These are phyloP conservation scores for Ditylenchus weischeri DNA, from an alignment of 2,888 invertebrate species.

Conservation along the genomic window DNA sequence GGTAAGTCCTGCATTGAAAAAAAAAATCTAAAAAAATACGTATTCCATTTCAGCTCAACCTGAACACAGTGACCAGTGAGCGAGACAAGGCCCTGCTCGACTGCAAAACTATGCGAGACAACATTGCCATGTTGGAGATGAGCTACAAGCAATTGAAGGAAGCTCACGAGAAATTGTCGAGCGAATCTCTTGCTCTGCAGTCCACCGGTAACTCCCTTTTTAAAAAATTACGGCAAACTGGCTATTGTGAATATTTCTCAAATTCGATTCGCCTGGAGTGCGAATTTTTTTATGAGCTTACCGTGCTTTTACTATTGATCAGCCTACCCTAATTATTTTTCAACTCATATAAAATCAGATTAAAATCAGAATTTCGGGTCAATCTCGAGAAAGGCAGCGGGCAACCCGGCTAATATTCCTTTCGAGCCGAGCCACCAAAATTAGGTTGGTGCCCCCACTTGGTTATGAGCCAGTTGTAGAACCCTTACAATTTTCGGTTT, in stretches of 20 bases:
- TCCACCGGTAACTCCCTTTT: slow-evolving; percentile 1
- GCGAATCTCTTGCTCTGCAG: slow-evolving; percentile 17
- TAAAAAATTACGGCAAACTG: neutral
- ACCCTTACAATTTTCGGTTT: no score
- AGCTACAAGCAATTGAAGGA: slow-evolving; percentile 17
- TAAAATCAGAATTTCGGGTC: no score
- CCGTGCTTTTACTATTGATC: no score
- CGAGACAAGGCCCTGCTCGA: slow-evolving; percentile 23
- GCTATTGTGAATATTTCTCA: neutral
- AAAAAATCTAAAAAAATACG: neutral
- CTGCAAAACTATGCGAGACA: slow-evolving; percentile 18
- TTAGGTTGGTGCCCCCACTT: no score
- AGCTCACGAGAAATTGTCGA: slow-evolving; percentile 18
- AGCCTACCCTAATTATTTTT: no score
- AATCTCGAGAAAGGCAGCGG: no score
- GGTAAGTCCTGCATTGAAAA: slow-evolving; percentile 7
- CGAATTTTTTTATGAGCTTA: no score
- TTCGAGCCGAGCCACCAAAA: no score
- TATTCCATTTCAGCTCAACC: slow-evolving; percentile 10
- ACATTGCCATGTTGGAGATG: slow-evolving; percentile 20
- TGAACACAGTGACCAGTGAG: slow-evolving; percentile 17
- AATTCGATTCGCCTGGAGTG: no score
- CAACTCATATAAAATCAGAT: no score
- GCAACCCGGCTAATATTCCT: no score
- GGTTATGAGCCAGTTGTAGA: no score